Conservation (phyloP, 2,888 invertebrate genomes). For the Epiblema foenella region DNA sequence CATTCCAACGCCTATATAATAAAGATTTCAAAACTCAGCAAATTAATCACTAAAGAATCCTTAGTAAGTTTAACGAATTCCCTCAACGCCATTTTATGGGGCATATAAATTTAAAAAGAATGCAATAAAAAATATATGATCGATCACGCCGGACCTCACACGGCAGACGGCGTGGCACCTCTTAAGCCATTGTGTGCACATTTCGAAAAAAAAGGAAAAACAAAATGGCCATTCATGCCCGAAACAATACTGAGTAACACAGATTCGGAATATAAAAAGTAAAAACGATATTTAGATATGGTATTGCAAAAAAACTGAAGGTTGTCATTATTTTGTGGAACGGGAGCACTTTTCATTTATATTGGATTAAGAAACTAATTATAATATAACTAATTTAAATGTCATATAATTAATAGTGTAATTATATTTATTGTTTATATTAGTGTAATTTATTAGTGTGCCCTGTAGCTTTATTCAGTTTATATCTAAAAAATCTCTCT, state of each 20-base stretch:
- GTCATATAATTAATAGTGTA: too few relatives aligned
- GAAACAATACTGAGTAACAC: constrained; percentile 28
- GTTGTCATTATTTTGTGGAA: neutral
- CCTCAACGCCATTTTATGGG: constrained; percentile 27
- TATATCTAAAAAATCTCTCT: neutral
- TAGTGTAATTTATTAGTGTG: neutral
- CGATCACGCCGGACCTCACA: constrained; percentile 51
- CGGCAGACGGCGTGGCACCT: constrained; percentile 59
- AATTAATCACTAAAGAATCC: constrained; percentile 29
- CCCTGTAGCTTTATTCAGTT: neutral
- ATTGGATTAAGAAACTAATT: too few relatives aligned
- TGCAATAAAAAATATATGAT: constrained; percentile 42
- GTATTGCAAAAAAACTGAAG: constrained; percentile 8
- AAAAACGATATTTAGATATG: constrained; percentile 34
- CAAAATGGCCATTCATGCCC: constrained; percentile 34
- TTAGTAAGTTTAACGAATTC: constrained; percentile 23
- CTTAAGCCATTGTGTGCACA: constrained; percentile 35
- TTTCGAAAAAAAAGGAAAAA: constrained; percentile 40
- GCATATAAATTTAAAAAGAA: constrained; percentile 42
- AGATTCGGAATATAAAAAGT: constrained; percentile 20
- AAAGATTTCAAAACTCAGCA: constrained; percentile 28
- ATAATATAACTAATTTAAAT: too few relatives aligned
- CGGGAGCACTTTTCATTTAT: too few relatives aligned
- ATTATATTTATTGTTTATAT: too few relatives aligned
- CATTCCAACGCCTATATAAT: constrained; percentile 4